Evolutionary conservation across 2,797 vertebrate species (phyloP), one percentile per base, ranked within the genome.

Genomic region (Melanotaenia parkinsoni): DNA sequence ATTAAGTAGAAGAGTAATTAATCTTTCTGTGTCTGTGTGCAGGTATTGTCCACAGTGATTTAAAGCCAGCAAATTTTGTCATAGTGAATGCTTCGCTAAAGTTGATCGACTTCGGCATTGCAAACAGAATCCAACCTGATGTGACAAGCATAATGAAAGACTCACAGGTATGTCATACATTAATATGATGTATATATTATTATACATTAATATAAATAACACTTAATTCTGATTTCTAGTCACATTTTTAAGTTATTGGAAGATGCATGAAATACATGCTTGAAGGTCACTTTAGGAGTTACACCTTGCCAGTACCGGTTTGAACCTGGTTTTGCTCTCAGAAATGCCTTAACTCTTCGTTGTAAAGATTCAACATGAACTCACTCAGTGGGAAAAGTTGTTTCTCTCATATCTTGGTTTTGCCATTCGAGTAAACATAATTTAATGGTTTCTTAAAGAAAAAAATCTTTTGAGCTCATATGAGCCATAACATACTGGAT

Each of bases 21-120:
- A 12, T 26, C 40, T 12, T 54, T 2, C 0, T 12, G 0, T 54
- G 1, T 83, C 2, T 62, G 32, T 56, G 0, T 79, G 3, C 85
- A 99, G 98, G 98, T 28, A 99, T 99, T 54, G 91, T 99, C 91
- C 98, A 99, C 84, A 99, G 98, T 86, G 98, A 99, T 83, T 88
- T 99, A 86, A 99, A 99, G 86, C 98, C 98, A 57, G 98, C 98
- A 28, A 99, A 99, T 87, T 99, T 99, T 92, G 93, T 99, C 61
- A 96, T 99, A 37, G 98, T 99, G 82, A 98, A 98, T 60, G 97
- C 96, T 22, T 97, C 98, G 33, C 90, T 99, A 61, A 99, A 99
- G 85, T 81, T 99, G 57, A 99, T 99, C 63, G 98, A 99, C 91
- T 99, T 99, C 86, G 97, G 98, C 22, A 99, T 99, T 67, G 96